Evolutionary conservation across 2,113 vertebrate species (phyloP).

Genomic region (Columba janthina): DNA sequence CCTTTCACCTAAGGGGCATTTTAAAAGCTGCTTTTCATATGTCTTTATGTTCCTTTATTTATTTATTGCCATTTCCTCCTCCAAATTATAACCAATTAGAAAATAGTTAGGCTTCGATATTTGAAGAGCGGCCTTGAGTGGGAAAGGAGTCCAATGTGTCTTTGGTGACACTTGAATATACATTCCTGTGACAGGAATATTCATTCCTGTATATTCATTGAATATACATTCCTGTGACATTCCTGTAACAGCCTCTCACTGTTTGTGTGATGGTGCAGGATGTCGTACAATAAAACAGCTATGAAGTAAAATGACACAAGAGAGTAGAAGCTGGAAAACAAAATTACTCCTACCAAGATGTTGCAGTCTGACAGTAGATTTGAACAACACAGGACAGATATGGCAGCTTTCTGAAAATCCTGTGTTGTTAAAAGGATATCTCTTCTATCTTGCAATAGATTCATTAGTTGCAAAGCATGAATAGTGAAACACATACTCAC

Average conservation of each 20-base stretch:
- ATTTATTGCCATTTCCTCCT: background rate
- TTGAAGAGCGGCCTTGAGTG: background rate
- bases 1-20: background rate
- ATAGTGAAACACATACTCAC: background rate
- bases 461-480: background rate
- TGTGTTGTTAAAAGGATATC: background rate
- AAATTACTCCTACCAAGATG: background rate
- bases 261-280: background rate
- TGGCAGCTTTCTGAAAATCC: slow-evolving; percentile 10
- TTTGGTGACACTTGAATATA: background rate
- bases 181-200: background rate
- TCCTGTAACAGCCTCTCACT: background rate
- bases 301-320: background rate
- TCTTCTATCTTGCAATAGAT: slow-evolving; percentile 1
- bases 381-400: background rate
- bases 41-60: background rate
- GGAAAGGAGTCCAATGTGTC: background rate
- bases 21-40: background rate
- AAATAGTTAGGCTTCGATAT: background rate
- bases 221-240: background rate
- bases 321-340: background rate
- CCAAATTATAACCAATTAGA: background rate
- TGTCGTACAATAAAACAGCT: background rate
- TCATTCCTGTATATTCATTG: too few species aligned
- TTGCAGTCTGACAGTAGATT: background rate